A percentile compares a stretch with the other conserved stretches of the same genome.
phyloP scores from a whole-genome alignment of 1,140 invertebrate species.

The Lasioglossum albipes region DNA sequence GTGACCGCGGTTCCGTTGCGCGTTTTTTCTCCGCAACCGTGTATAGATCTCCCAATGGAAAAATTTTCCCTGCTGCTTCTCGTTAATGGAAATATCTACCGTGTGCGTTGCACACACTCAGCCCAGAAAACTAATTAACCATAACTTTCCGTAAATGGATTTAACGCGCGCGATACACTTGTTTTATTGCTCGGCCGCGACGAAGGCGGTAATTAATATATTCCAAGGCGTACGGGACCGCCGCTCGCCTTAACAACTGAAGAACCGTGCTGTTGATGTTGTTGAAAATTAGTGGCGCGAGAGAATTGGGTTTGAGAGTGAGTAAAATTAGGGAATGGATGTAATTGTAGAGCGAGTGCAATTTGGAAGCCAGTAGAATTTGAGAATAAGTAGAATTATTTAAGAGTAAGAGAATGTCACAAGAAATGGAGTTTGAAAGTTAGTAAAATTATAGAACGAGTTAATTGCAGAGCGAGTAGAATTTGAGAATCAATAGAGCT shows the following conservation, averaged over 20 bases:
- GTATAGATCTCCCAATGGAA: neutral
- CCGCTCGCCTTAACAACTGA: neutral
- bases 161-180: constrained; percentile 50
- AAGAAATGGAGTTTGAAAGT: too few relatives aligned
- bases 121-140: constrained; percentile 57
- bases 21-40: neutral
- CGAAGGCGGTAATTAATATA: constrained; percentile 20
- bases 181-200: neutral
- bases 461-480: too few relatives aligned
- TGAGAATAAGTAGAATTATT: too few relatives aligned
- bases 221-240: neutral
- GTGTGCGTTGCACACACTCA: constrained; percentile 29
- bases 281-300: neutral
- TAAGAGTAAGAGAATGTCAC: too few relatives aligned
- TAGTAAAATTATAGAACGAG: too few relatives aligned
- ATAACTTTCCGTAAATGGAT: constrained; percentile 58
- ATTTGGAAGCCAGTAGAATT: too few relatives aligned
- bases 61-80: neutral
- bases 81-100: constrained; percentile 58
- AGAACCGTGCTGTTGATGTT: neutral
- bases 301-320: too few relatives aligned
- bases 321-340: too few relatives aligned
- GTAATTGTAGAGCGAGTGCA: too few relatives aligned
- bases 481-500: too few relatives aligned
- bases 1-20: neutral